phyloP scores from a whole-genome alignment of 2,113 vertebrate genomes.

The Syrrhaptes paradoxus region DNA sequence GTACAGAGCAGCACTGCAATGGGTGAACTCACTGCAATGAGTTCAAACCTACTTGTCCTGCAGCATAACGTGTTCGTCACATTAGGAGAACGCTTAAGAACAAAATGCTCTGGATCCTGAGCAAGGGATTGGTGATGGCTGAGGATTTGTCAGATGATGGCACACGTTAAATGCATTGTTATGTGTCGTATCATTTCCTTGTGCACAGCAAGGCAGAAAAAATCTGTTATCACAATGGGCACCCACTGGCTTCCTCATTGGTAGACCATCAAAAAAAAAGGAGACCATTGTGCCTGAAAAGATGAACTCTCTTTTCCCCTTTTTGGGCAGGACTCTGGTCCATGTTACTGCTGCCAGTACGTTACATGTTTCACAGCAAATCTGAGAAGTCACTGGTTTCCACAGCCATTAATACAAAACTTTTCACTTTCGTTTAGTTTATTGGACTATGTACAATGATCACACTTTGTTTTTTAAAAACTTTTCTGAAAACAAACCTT shows the following conservation, averaged over 20 bases:
- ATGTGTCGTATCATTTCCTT: neutral
- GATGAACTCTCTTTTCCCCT: neutral
- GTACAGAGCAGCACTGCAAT: neutral
- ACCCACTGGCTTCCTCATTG: neutral
- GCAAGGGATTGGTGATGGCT: neutral
- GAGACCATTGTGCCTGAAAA: accelerated
- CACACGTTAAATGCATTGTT: neutral
- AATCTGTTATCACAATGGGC: neutral
- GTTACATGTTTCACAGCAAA: neutral
- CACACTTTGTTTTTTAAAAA: neutral
- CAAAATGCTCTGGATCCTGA: neutral
- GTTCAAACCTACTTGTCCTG: neutral
- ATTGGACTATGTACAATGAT: neutral
- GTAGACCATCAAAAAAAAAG: neutral
- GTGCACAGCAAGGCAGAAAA: neutral
- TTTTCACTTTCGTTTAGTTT: neutral
- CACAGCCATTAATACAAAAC: neutral
- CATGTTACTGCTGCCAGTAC: neutral
- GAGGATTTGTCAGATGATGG: neutral
- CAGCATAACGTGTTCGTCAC: neutral
- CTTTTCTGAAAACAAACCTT: neutral
- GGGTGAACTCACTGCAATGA: neutral
- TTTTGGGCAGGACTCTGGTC: neutral
- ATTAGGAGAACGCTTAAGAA: neutral
- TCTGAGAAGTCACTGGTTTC: neutral